Evolutionary conservation across 2,113 vertebrate species (phyloP).

Genomic region (Vulpes lagopus): DNA sequence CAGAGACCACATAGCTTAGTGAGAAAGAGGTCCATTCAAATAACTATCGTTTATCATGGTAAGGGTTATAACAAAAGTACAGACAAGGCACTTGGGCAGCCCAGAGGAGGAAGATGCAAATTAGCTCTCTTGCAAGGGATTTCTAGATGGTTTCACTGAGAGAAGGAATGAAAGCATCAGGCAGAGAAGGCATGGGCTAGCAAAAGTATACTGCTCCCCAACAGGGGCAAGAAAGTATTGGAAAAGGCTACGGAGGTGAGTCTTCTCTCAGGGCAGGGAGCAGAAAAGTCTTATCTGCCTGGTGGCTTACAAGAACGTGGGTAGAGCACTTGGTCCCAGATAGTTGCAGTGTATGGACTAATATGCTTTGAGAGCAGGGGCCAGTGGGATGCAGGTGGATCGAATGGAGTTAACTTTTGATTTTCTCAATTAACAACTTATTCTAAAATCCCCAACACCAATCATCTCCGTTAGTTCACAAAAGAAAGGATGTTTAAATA

Average conservation of each 20-base stretch:
- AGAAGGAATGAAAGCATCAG: not conserved
- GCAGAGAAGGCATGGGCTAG: not conserved
- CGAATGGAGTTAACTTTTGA: not conserved
- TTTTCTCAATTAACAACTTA: conserved; percentile 1
- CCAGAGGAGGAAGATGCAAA: not conserved
- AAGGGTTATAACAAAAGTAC: not conserved
- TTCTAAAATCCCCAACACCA: not conserved
- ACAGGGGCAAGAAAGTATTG: not conserved
- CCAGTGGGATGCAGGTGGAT: not conserved
- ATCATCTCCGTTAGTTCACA: not conserved
- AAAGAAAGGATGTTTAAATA: not conserved
- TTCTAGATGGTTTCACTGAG: not conserved
- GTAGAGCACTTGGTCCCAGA: not conserved
- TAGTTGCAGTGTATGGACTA: not conserved
- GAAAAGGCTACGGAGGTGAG: not conserved
- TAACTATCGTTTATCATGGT: not conserved
- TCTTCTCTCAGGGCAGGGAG: not conserved
- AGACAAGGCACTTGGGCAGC: not conserved
- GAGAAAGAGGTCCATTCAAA: not conserved
- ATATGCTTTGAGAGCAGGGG: not conserved
- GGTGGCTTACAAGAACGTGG: not conserved
- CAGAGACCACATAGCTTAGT: not conserved
- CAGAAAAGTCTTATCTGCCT: not conserved
- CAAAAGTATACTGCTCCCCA: not conserved
- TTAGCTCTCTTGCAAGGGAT: not conserved